Conservation (phyloP, 2,113 vertebrate species). For the Tyto alba region DNA sequence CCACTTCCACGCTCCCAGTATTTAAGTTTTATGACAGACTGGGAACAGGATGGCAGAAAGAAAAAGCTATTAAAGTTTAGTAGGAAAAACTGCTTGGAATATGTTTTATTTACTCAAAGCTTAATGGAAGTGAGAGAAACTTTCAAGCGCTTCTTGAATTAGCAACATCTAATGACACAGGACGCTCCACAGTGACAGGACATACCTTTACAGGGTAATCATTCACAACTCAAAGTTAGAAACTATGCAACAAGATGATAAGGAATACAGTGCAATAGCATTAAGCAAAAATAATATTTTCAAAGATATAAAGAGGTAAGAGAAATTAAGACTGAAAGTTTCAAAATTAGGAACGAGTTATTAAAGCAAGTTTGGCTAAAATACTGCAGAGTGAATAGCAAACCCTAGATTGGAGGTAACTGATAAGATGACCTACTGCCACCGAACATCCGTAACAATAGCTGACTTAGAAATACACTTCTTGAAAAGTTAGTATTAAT, state of each 20-base stretch:
- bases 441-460: background rate
- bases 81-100: background rate
- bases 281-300: background rate
- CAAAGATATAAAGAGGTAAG: background rate
- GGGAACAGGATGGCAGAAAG: background rate
- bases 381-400: background rate
- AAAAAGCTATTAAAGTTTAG: background rate
- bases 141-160: background rate
- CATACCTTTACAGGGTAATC: background rate
- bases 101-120: background rate
- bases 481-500: background rate
- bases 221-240: background rate
- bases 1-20: background rate
- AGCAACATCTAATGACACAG: background rate
- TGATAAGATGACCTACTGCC: background rate
- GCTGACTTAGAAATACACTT: background rate
- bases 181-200: background rate
- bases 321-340: background rate
- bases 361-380: background rate
- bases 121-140: background rate
- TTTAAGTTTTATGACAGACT: background rate
- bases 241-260: background rate
- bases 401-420: background rate
- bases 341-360: background rate
- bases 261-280: background rate